These are phyloP conservation scores for Diglossa cyanea DNA, from an alignment of 2,797 vertebrate genomes.

Conservation along the genomic window DNA sequence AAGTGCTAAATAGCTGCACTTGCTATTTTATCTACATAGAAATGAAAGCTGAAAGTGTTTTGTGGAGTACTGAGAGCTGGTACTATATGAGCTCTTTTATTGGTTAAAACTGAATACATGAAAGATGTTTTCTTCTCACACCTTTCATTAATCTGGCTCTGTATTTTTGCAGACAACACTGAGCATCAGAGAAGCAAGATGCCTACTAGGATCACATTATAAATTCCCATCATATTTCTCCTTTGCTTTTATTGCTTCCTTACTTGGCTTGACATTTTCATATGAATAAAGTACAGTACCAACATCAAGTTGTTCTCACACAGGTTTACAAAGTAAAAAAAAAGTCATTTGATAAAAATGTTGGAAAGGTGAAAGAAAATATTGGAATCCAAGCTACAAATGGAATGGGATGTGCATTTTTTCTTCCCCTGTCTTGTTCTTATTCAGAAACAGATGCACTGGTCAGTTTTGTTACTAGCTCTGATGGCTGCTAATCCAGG, in stretches of 20 bases:
- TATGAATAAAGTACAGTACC: conserved; percentile 46
- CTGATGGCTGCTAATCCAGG: neutral
- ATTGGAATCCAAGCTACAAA: neutral
- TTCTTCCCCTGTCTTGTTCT: neutral
- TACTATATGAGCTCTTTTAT: neutral
- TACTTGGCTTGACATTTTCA: conserved; percentile 60
- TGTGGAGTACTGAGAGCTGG: neutral
- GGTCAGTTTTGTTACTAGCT: neutral
- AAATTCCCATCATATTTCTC: conserved; percentile 58
- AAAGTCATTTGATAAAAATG: conserved; percentile 12
- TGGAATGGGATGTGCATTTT: neutral
- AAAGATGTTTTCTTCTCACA: conserved; percentile 3
- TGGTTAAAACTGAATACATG: neutral
- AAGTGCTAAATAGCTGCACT: neutral
- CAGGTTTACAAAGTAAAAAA: conserved; percentile 16
- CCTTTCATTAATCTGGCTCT: conserved; percentile 43
- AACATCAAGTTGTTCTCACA: conserved; percentile 13
- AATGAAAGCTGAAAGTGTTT: neutral
- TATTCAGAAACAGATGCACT: neutral
- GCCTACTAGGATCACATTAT: conserved; percentile 28
- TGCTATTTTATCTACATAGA: neutral
- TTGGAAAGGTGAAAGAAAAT: conserved; percentile 32
- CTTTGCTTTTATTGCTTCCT: conserved; percentile 50
- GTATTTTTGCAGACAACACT: neutral
- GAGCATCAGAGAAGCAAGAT: conserved; percentile 46